Evolutionary conservation across 2,888 invertebrate genomes (phyloP).

Genomic region (Calliscelio sp.): DNA sequence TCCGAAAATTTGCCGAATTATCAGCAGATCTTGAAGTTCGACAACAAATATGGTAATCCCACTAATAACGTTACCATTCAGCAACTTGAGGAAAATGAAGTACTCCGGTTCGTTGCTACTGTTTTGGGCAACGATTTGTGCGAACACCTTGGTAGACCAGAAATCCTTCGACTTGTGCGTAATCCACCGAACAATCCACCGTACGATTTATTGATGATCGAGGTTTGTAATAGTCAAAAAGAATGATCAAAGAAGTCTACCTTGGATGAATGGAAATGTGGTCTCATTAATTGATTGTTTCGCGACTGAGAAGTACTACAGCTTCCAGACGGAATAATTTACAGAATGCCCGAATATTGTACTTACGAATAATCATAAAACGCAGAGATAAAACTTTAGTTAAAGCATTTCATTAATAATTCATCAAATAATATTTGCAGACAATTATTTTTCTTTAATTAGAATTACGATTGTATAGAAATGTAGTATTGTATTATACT

Average conservation of each 20-base stretch:
- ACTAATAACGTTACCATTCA: constrained; percentile 79
- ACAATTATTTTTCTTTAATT: no score
- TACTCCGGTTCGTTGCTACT: constrained; percentile 42
- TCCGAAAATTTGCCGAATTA: constrained; percentile 83
- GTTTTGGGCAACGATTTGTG: constrained; percentile 76
- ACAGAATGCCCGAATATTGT: no score
- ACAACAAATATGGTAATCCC: constrained; percentile 56
- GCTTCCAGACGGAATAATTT: no score
- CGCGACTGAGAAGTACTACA: no score
- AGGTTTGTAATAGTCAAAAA: constrained; percentile 73
- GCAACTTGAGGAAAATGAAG: constrained; percentile 13
- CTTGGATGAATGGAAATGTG: constrained; percentile 1
- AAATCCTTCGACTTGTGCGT: constrained; percentile 73
- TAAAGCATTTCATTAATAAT: no score
- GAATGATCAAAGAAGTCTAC: neutral
- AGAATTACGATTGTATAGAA: no score
- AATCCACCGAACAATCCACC: constrained; percentile 81
- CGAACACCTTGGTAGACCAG: constrained; percentile 73
- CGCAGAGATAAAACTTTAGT: no score
- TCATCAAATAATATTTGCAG: no score
- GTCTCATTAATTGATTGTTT: no score
- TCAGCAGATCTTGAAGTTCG: constrained; percentile 81
- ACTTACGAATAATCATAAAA: no score
- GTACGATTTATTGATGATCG: constrained; percentile 79
- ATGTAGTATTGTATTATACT: no score